A percentile compares a stretch with the other conserved stretches of the same genome.
Evolutionary conservation across 2,113 vertebrate genomes (phyloP).

Genomic region (Nerophis ophidion): DNA sequence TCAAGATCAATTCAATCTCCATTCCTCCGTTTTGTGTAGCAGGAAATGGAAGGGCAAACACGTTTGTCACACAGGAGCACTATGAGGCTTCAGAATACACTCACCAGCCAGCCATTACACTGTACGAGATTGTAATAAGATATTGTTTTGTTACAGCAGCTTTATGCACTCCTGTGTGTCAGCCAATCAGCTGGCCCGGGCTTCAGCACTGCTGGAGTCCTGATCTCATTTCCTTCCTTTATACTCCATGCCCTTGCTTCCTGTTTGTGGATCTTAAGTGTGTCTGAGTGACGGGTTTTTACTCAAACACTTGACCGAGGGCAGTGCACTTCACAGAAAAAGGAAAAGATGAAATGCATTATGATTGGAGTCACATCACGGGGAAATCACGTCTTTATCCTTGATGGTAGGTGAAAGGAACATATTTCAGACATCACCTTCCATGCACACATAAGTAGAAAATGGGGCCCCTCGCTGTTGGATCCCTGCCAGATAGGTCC

Average conservation of each 20-base stretch:
- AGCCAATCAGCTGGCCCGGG: conserved; percentile 27
- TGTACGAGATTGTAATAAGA: not conserved
- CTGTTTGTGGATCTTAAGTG: conserved; percentile 46
- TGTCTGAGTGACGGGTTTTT: conserved; percentile 14
- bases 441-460: conserved; percentile 13
- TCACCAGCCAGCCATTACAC: not conserved
- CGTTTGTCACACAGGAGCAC: not conserved
- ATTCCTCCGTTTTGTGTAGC: not conserved
- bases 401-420: conserved; percentile 44
- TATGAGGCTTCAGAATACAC: not conserved
- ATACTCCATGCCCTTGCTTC: conserved; percentile 38
- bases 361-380: conserved; percentile 41
- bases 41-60: not conserved
- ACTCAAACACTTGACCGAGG: conserved; percentile 4
- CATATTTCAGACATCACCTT: conserved; percentile 35
- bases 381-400: conserved; percentile 56
- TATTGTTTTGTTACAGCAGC: not conserved
- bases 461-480: conserved; percentile 9
- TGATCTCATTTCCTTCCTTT: conserved; percentile 49
- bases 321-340: conserved; percentile 20
- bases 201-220: conserved; percentile 22
- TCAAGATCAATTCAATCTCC: not conserved
- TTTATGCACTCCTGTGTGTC: conserved; percentile 4
- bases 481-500: conserved; percentile 39
- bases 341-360: conserved; percentile 21